Base-by-base conservation (phyloP, 2,888 invertebrate species). In the Stomorhina lunata region DNA sequence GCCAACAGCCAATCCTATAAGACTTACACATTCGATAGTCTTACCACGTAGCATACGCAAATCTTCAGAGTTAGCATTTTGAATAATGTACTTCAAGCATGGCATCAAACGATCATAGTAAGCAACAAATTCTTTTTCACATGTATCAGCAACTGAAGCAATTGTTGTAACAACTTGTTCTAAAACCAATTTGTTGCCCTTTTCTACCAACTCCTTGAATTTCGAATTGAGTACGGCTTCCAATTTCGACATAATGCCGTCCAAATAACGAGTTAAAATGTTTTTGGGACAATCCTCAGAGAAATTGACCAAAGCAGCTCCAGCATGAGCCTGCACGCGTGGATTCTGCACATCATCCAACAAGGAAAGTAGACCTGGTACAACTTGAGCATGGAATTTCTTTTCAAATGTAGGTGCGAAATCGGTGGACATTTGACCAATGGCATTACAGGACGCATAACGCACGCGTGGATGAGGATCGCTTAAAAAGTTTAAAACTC, bases 371-470 rank as follows among this genome's bases (percentile, higher is more conserved):
- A 99, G 92, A 12, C 97, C 97, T 9, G 98, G 97, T 34, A 99
- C 96, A 55, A 99, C 98, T 92, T 95, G 96, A 85, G 95, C 96
- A 90, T 99, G 99, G 92, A 98, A 99, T 91, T 98, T 98, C 92
- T 99, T 99, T 91, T 99, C 98, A 87, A 99, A 98, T 10, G 94
- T 93, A 1, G 99, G 99, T 2, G 98, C 98, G 92, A 99, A 99
- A 92, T 99, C 99, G 0, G 99, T 97, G 0, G 99, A 96, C 97
- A 99, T 98, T 92, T 99, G 99, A 7, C 99, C 99, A 53, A 99
- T 94, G 20, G 99, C 99, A 92, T 99, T 99, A 90, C 99, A 99
- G 20, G 98, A 97, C 4, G 99, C 99, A 90, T 98, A 99, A 77
- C 99, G 90, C 2, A 91, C 91, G 59, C 91, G 88, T 4, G 92